Evolutionary conservation across 1,140 invertebrate genomes (phyloP).

Genomic region (Pseudachorutes palmiensis): DNA sequence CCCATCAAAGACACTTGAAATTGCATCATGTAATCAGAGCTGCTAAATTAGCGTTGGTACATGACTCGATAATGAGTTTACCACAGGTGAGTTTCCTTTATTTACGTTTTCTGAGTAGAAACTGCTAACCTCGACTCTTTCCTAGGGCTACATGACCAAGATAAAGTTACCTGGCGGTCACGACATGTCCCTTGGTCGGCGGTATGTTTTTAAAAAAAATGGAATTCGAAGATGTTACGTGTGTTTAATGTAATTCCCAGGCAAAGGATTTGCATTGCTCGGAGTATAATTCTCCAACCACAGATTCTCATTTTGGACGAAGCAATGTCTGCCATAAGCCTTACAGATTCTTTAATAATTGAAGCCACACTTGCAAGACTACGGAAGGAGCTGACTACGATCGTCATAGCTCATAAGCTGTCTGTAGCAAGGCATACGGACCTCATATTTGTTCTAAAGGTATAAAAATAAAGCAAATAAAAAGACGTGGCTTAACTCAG

Average conservation of each 20-base stretch:
- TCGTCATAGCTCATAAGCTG: slow-evolving; percentile 51
- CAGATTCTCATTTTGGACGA: slow-evolving; percentile 50
- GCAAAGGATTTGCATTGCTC: slow-evolving; percentile 75
- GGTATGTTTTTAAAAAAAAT: background rate
- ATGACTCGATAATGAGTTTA: slow-evolving; percentile 48
- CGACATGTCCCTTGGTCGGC: slow-evolving; percentile 59
- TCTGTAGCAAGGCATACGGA: slow-evolving; percentile 49
- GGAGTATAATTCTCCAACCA: slow-evolving; percentile 49
- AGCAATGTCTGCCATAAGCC: slow-evolving; percentile 47
- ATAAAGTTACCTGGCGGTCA: slow-evolving; percentile 46
- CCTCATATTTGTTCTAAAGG: slow-evolving; percentile 58
- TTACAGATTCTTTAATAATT: slow-evolving; percentile 38
- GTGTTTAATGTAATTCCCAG: slow-evolving; percentile 42
- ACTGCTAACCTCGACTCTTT: no score
- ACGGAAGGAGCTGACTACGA: slow-evolving; percentile 46
- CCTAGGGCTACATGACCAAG: background rate
- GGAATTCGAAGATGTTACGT: background rate
- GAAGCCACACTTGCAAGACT: slow-evolving; percentile 39
- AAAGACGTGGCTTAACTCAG: slow-evolving; percentile 46
- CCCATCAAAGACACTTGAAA: slow-evolving; percentile 42
- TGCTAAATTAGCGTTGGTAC: slow-evolving; percentile 67
- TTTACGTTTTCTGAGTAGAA: background rate
- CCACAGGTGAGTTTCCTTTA: slow-evolving; percentile 6
- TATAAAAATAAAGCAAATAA: slow-evolving; percentile 18
- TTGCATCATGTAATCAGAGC: slow-evolving; percentile 61